Base-by-base conservation (phyloP, 64 coral and sea anemone species). In the Porites lutea region DNA sequence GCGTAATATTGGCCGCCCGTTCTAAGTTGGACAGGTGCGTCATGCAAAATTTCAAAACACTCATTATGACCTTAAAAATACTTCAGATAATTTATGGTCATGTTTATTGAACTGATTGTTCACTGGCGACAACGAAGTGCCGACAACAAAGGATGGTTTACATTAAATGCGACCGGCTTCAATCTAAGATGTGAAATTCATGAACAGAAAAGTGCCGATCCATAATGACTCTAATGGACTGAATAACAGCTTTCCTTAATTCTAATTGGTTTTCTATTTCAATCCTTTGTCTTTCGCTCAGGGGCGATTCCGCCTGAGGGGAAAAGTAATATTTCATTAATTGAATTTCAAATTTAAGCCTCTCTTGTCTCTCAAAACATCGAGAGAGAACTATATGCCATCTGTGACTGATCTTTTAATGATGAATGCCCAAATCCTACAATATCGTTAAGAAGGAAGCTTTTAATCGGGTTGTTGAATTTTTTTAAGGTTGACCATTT, bases 221-320 rank as follows among this genome's bases (percentile, higher is more conserved):
- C 16, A 52, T 84, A 84, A 84, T 84, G 46, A 43, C 59, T 50
- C 62, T 84, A 84, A 84, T 84, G 81, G 63, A 84, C 5, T 13
- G 18, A 63, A 84, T 84, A 84, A 49, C 61, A 51, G 15, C 46
- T 68, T 84, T 14, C n/a, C 52, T 13, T 68, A 84, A 63, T 67
- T 65, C 19, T 84, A 84, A 84, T 84, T 84, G 81, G 81, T 84
- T 66, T 84, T 67, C 63, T 67, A 21, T 84, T 84, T 84, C 14
- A 3, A 37, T 47, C 81, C 68, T 52, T 67, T 68, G 62, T 84
- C 62, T 84, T 84, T 64, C 63, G 16, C 19, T 84, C 47, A 11
- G 14, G 13, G 81, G 6, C 19, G 13, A 47, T 63, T 68, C 46
- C 46, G 81, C 62, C 46, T 48, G 19, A 63, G 68, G 15, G 46